Evolutionary conservation across 2,888 invertebrate species (phyloP).

Genomic region (Exocentrus adspersus): DNA sequence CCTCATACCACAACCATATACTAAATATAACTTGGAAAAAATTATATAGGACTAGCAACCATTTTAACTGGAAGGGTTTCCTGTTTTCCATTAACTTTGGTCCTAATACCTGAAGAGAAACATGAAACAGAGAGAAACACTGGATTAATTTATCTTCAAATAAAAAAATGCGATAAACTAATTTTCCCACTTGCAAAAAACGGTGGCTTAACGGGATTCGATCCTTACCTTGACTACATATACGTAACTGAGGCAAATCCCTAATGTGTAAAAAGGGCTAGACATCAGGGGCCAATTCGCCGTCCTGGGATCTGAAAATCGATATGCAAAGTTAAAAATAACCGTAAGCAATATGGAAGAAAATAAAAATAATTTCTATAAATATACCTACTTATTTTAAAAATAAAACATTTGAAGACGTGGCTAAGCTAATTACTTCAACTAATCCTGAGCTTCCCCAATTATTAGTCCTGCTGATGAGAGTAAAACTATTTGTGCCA

Average conservation of each 20-base stretch:
- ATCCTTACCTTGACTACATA: constrained; percentile 83
- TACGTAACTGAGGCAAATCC: constrained; percentile 89
- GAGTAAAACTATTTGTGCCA: too few species aligned
- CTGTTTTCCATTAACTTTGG: constrained; percentile 92
- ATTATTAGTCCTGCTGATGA: too few species aligned
- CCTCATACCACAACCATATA: constrained; percentile 91
- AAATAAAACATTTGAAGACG: too few species aligned
- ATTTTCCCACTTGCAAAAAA: too few species aligned
- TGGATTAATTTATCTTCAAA: too few species aligned
- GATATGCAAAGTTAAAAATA: constrained; percentile 42
- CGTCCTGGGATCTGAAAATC: constrained; percentile 82
- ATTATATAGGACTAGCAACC: constrained; percentile 71
- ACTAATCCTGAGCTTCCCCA: too few species aligned
- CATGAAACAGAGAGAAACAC: too few species aligned
- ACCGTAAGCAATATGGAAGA: background rate
- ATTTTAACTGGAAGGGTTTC: constrained; percentile 81
- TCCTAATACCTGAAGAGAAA: constrained; percentile 78
- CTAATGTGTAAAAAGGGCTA: constrained; percentile 90
- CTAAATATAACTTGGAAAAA: constrained; percentile 90
- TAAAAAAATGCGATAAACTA: too few species aligned
- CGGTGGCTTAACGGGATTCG: constrained; percentile 2
- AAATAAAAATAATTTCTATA: background rate
- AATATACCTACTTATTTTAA: too few species aligned
- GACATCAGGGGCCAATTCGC: constrained; percentile 94
- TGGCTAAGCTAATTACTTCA: too few species aligned